Evolutionary conservation across 2,113 vertebrate genomes (phyloP).

Genomic region (Petromus typicus): DNA sequence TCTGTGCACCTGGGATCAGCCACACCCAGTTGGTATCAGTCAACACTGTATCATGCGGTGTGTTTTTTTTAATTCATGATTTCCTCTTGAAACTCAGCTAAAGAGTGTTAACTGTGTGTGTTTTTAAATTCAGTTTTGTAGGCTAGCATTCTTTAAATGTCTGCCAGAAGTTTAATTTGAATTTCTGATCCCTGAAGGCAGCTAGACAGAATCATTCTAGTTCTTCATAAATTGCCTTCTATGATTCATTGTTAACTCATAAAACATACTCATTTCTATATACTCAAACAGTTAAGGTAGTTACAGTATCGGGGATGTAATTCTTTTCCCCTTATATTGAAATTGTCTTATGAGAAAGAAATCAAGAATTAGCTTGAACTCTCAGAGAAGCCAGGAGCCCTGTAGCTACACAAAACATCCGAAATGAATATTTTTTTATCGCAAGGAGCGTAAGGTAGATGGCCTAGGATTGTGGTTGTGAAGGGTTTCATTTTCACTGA

Average conservation of each 20-base stretch:
- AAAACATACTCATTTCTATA: conserved; percentile 84
- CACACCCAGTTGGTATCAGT: conserved; percentile 89
- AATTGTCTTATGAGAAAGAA: conserved; percentile 85
- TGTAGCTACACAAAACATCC: conserved; percentile 76
- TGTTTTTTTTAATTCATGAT: conserved; percentile 78
- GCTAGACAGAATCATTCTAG: conserved; percentile 87
- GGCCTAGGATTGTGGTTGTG: conserved; percentile 69
- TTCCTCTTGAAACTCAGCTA: conserved; percentile 83
- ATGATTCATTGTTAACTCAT: conserved; percentile 89
- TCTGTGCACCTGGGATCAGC: conserved; percentile 90
- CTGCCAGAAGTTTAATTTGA: conserved; percentile 88
- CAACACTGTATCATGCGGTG: conserved; percentile 76
- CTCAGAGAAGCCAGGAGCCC: conserved; percentile 75
- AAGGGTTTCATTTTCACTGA: conserved; percentile 85
- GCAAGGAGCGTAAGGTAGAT: conserved; percentile 75
- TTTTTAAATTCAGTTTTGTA: conserved; percentile 80
- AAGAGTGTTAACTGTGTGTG: conserved; percentile 79
- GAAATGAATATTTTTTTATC: conserved; percentile 84
- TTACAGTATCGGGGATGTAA: conserved; percentile 81
- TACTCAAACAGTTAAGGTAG: conserved; percentile 85
- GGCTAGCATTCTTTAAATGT: conserved; percentile 86
- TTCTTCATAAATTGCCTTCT: conserved; percentile 86
- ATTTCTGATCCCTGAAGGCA: conserved; percentile 89
- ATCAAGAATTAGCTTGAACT: conserved; percentile 83
- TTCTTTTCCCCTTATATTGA: conserved; percentile 81